Conservation (phyloP, 2,113 vertebrate species). For the Picathartes gymnocephalus region DNA sequence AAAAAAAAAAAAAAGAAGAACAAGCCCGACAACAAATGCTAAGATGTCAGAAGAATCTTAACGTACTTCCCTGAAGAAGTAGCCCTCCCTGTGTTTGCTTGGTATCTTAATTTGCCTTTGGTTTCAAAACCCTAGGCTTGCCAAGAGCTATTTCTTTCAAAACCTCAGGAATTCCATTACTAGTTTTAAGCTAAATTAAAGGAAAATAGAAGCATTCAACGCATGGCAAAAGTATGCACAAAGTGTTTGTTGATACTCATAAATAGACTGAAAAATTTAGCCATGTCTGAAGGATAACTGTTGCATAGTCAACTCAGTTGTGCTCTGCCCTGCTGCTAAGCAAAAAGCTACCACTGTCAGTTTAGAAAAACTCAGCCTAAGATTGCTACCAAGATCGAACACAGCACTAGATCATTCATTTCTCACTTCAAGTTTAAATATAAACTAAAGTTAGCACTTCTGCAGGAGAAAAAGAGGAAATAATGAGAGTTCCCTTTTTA, state of each 20-base stretch:
- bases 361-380: not conserved
- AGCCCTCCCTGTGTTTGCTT: conserved; percentile 59
- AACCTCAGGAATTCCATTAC: conserved; percentile 78
- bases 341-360: conserved; percentile 34
- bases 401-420: not conserved
- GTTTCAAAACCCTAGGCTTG: conserved; percentile 65
- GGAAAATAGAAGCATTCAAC: conserved; percentile 72
- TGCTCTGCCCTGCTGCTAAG: conserved; percentile 9
- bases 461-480: not conserved
- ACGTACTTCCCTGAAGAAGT: conserved; percentile 55
- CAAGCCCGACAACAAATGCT: conserved; percentile 10
- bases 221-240: conserved; percentile 60
- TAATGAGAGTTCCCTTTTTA: not conserved
- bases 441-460: not conserved
- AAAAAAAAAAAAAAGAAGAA: not conserved
- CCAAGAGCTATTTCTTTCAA: conserved; percentile 74
- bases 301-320: conserved; percentile 44
- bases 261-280: conserved; percentile 71
- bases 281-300: conserved; percentile 56
- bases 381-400: not conserved
- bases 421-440: not conserved
- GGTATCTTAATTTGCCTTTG: conserved; percentile 74
- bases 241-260: conserved; percentile 73
- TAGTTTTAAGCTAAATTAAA: conserved; percentile 76
- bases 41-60: conserved; percentile 58